Base-by-base conservation (phyloP, 1,140 invertebrate genomes). In the Acyrthosiphon pisum region DNA sequence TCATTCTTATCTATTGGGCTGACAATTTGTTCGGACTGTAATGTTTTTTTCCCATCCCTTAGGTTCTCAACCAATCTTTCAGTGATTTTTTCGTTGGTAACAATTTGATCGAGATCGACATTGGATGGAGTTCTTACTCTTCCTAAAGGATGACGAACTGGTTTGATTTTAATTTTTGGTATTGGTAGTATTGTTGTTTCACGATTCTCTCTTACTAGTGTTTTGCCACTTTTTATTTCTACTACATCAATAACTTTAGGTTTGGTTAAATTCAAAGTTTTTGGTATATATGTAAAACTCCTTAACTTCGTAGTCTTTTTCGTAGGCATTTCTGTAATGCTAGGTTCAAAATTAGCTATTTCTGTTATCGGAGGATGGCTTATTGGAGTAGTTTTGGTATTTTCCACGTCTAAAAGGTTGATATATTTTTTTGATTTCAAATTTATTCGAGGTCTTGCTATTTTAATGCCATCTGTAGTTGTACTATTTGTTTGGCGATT, bases 401-500 rank as follows among this genome's bases (percentile, higher is more conserved):
- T 89, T 37, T 89, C 87, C 8, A 37, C n/a, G 23, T 11, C 87
- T 53, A 37, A 50, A 37, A 30, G 30, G 9, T 89, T 89, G 18
- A 56, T 37, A 23, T 11, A 37, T 18, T 53, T 90, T 68, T 44
- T 90, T 2, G 56, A 68, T 68, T 90, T 90, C 14, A 90, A 4
- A 60, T 44, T 35, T 2, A 90, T 30, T 20, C 18, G 53, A 90
- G 37, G 41, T 90, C 37, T 68, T 30, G 6, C 26, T 4, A 18
- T 68, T 68, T 68, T 60, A 4, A 60, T 26, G 23, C 48, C n/a
- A 30, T 41, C 53, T 2, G 44, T 30, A n/a, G 37, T 68, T 30
- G 89, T 90, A 68, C 26, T 68, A 60, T 90, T 90, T 9, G 56
- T 90, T 90, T 90, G 89, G 14, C 89, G 89, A n/a, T 90, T 90